phyloP scores from a whole-genome alignment of 2,797 vertebrate genomes.

The Tamandua tetradactyla region DNA sequence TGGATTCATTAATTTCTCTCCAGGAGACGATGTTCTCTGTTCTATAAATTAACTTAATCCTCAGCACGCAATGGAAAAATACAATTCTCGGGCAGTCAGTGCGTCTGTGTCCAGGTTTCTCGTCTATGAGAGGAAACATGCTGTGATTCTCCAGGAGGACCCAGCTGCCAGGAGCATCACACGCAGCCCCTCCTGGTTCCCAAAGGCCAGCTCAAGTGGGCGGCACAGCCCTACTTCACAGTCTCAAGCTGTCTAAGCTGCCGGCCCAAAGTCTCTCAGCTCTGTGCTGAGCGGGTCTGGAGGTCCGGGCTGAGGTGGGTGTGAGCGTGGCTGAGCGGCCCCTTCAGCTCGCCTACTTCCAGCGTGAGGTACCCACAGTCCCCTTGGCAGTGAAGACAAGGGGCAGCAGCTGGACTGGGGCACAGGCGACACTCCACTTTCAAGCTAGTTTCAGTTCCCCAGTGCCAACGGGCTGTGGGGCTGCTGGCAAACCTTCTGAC shows the following conservation, averaged over 20 bases:
- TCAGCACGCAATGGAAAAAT: not conserved
- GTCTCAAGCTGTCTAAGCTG: not conserved
- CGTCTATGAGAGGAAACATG: not conserved
- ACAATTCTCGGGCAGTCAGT: not conserved
- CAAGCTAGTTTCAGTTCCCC: not conserved
- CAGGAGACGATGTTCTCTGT: not conserved
- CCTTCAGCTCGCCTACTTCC: not conserved
- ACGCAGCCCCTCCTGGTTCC: not conserved
- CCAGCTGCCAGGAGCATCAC: not conserved
- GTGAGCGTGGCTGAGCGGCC: not conserved
- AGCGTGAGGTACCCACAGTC: not conserved
- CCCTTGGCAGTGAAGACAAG: not conserved
- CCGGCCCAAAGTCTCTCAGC: not conserved
- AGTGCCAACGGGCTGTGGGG: not conserved
- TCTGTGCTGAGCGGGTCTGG: too few relatives aligned
- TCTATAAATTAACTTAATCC: not conserved
- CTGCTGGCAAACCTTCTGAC: not conserved
- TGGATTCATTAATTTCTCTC: not conserved
- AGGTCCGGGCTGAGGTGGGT: too few relatives aligned
- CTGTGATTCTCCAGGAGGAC: not conserved
- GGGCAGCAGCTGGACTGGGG: not conserved
- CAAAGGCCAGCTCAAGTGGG: not conserved
- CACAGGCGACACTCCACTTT: not conserved
- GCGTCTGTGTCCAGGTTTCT: not conserved
- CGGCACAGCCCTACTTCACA: not conserved